Conservation (phyloP, 2,797 vertebrate genomes). For the Coracias cyanogaster region DNA sequence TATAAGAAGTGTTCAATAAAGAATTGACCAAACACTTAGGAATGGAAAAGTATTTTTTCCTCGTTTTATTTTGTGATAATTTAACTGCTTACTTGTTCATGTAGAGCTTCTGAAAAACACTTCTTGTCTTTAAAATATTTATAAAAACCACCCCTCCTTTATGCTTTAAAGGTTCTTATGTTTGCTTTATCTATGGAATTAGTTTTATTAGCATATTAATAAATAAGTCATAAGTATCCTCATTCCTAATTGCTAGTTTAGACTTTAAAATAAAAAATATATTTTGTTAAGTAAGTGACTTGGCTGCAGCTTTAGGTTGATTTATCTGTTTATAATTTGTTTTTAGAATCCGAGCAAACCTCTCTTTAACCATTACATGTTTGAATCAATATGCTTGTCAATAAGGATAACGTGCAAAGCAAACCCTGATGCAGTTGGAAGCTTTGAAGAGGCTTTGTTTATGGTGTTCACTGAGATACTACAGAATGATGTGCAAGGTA, state of each 20-base stretch:
- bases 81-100: not conserved
- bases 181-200: not conserved
- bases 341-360: conserved; percentile 98
- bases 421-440: conserved; percentile 89
- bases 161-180: not conserved
- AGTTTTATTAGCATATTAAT: not conserved
- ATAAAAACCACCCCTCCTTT: not conserved
- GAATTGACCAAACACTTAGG: not conserved
- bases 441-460: conserved; percentile 97
- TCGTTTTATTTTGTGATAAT: not conserved
- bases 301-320: not conserved
- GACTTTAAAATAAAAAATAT: not conserved
- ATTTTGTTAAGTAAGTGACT: not conserved
- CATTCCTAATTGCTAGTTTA: not conserved
- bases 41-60: not conserved
- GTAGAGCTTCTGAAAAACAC: not conserved
- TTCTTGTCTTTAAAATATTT: not conserved
- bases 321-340: not conserved
- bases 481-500: conserved; percentile 97
- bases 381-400: conserved; percentile 96
- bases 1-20: not conserved
- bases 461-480: conserved; percentile 98
- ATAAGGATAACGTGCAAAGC: conserved; percentile 97
- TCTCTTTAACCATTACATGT: conserved; percentile 99
- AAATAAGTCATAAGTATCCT: not conserved